phyloP scores from a whole-genome alignment of 2,113 vertebrate species.

The Chaetorhynchus papuensis region DNA sequence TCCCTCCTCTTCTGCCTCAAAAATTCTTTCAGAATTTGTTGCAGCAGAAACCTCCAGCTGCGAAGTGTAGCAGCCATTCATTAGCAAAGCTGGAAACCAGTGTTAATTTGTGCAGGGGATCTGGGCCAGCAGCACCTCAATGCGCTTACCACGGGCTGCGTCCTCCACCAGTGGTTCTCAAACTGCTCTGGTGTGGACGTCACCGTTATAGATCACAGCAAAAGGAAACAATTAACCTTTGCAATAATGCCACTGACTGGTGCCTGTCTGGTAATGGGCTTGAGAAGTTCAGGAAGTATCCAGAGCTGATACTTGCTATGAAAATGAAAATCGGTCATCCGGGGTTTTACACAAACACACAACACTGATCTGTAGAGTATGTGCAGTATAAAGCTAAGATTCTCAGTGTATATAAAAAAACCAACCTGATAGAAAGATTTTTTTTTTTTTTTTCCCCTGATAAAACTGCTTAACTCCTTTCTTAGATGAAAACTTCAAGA shows the following conservation, averaged over 20 bases:
- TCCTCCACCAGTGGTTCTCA: not conserved
- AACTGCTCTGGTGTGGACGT: not conserved
- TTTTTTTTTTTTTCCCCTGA: not conserved
- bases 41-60: constrained; percentile 51
- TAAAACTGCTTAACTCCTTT: not conserved
- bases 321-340: not conserved
- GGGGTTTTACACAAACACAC: not conserved
- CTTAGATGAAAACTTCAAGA: not conserved
- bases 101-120: constrained; percentile 35
- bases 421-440: not conserved
- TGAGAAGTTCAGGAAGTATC: not conserved
- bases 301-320: not conserved
- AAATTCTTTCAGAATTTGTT: constrained; percentile 9
- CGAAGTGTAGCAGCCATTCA: constrained; percentile 13
- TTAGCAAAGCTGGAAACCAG: constrained; percentile 42
- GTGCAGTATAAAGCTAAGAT: not conserved
- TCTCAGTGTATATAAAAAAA: not conserved
- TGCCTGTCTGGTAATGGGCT: not conserved
- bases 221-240: not conserved
- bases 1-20: not conserved
- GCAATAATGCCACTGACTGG: not conserved
- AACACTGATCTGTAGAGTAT: no score
- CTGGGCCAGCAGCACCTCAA: not conserved
- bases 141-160: not conserved
- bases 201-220: not conserved